Base-by-base conservation (phyloP, 1,140 invertebrate species). In the Hirudo medicinalis region DNA sequence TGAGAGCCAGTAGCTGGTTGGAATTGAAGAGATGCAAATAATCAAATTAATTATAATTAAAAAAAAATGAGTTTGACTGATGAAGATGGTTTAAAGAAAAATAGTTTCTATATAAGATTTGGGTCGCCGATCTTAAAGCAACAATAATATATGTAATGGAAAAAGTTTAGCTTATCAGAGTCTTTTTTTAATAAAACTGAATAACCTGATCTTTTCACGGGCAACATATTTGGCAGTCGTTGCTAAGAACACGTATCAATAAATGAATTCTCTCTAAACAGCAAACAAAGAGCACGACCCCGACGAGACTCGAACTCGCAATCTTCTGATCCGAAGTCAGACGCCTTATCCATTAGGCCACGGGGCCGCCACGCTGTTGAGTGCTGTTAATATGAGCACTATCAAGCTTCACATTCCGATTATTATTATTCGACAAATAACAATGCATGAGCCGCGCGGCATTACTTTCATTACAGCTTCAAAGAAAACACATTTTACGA, bases 261-360 rank as follows among this genome's bases (percentile, higher is more conserved):
- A 3, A 57, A 57, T n/a, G 2, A 57, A 57, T 57, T 57, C 25
- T 20, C 9, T n/a, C 20, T 57, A n/a, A 57, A 57, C 54, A n/a
- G n/a, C n/a, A 57, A 57, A 57, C 20, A 57, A 20, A 57, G n/a
- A 57, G 2, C 25, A n/a, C 54, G 54, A 57, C 54, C 54, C 54
- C 25, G 54, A 57, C 54, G 54, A 57, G 54, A 57, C 54, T 57
- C 54, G 54, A 57, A 57, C 54, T 57, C 54, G 54, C 54, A 57
- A 57, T 57, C 54, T 57, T 57, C 54, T 57, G 54, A 57, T 57
- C 54, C 54, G 54, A 57, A 57, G 54, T 57, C 54, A 57, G 54
- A 57, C 54, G 54, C 54, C 54, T 57, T 57, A 57, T 57, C 54
- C 54, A 57, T 57, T 57, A 57, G 54, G 54, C 54, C 54, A 57